Evolutionary conservation across 2,888 invertebrate genomes (phyloP), one percentile per base, ranked within the genome.

Genomic region (Zygaena filipendulae): DNA sequence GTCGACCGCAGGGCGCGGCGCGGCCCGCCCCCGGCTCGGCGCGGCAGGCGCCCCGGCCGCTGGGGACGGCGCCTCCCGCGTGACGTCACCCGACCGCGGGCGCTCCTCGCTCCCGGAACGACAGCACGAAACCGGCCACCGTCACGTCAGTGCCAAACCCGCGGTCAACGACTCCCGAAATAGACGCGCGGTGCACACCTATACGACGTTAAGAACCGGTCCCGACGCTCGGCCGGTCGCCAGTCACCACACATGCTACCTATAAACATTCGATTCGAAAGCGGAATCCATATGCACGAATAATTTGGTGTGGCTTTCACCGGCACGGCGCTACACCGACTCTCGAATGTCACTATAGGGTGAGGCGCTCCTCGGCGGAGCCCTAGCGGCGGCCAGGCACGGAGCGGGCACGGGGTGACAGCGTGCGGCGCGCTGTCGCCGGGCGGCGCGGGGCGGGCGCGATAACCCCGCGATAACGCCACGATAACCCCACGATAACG

Each of bases 111-210:
- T 48, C 52, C 52, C 58, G 52, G 52, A 43, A 44, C 56, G 49
- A 55, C 56, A 49, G 54, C 55, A 56, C 52, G 55, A 60, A 60
- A 54, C 54, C 61, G 56, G 58, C 55, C 52, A 51, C 40, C 30
- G 40, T 32, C 52, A 51, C 30, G 40, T 32, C 52, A 52, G 56
- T 61, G 68, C 68, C 68, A 61, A 62, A 57, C 61, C 52, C 55
- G 64, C 74, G 75, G 75, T 75, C 75, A 71, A 63, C 74, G 75
- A 75, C 75, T 74, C 72, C 74, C 75, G 69, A 77, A 77, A 74
- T 74, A 74, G 74, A 69, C 59, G 71, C 71, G 59, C 60, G 56
- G 56, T 55, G 56, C 59, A 54, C 70, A 62, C 64, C 70, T 62
- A 64, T 61, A 67, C 49, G 60, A 62, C 54, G 57, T 55, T 51